Conservation (phyloP, 1,140 invertebrate species). For the Potamilus streckersoni region DNA sequence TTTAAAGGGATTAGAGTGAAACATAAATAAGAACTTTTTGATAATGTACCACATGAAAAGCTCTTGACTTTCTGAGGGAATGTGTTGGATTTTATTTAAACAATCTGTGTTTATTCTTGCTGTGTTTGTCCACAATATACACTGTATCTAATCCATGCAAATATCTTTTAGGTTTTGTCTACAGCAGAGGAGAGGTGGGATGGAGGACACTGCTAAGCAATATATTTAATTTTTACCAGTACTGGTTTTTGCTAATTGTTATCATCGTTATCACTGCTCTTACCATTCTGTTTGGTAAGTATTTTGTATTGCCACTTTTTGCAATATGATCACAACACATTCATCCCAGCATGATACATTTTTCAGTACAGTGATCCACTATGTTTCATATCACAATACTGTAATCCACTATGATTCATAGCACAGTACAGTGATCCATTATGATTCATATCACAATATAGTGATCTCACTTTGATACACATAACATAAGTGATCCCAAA, state of each 20-base stretch:
- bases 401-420: too few species aligned
- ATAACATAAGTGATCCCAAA: too few species aligned
- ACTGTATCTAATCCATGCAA: background rate
- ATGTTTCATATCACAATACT: too few species aligned
- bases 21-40: background rate
- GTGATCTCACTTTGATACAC: too few species aligned
- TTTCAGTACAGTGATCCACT: too few species aligned
- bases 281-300: conserved; percentile 56
- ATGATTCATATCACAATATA: too few species aligned
- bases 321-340: background rate
- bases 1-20: background rate
- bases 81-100: too few species aligned
- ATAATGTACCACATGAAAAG: background rate
- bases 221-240: conserved; percentile 53
- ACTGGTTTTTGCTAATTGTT: conserved; percentile 52
- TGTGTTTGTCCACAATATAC: background rate
- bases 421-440: too few species aligned
- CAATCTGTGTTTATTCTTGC: background rate
- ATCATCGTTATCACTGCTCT: conserved; percentile 51
- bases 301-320: background rate
- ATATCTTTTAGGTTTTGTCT: background rate
- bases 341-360: background rate
- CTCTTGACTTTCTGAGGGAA: too few species aligned
- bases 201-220: conserved; percentile 50
- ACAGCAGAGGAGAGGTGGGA: conserved; percentile 39